Evolutionary conservation across 2,888 invertebrate genomes (phyloP).

Genomic region (Serrognathus titanus): DNA sequence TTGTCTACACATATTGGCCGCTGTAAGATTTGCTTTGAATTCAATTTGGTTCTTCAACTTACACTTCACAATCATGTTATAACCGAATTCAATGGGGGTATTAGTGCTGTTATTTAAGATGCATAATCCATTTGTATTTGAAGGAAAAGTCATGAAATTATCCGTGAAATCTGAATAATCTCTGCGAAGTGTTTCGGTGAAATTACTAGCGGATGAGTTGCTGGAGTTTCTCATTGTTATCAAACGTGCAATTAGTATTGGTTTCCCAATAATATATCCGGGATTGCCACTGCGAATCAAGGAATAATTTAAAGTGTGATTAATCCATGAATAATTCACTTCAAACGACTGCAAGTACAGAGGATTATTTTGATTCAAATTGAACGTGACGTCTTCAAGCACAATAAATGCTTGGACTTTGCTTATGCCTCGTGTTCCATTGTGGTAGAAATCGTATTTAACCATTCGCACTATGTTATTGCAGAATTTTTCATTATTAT

Average conservation of each 20-base stretch:
- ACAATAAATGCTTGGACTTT: conserved; percentile 39
- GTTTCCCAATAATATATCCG: conserved; percentile 67
- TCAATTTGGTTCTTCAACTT: conserved; percentile 30
- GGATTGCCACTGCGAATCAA: conserved; percentile 67
- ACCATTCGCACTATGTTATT: conserved; percentile 39
- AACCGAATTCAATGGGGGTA: conserved; percentile 50
- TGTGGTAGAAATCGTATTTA: conserved; percentile 45
- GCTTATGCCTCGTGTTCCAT: conserved; percentile 48
- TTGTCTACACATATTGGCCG: conserved; percentile 34
- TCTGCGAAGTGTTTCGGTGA: conserved; percentile 23
- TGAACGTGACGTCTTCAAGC: conserved; percentile 31
- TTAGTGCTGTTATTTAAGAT: conserved; percentile 41
- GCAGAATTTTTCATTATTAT: conserved; percentile 32
- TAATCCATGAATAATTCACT: conserved; percentile 40
- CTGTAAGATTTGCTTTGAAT: conserved; percentile 25
- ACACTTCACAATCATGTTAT: conserved; percentile 52
- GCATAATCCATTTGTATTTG: conserved; percentile 51
- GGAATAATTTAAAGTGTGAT: conserved; percentile 36
- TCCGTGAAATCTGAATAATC: conserved; percentile 24
- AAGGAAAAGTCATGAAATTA: conserved; percentile 45
- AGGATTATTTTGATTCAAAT: conserved; percentile 7
- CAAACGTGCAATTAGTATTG: conserved; percentile 53
- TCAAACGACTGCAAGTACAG: conserved; percentile 36
- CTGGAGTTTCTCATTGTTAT: conserved; percentile 21
- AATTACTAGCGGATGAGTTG: conserved; percentile 12